Percentiles rank a stretch among this genome's conserved stretches.
These are phyloP conservation scores for Pelecanus crispus DNA, from an alignment of 2,113 vertebrate genomes.

Conservation along the genomic window DNA sequence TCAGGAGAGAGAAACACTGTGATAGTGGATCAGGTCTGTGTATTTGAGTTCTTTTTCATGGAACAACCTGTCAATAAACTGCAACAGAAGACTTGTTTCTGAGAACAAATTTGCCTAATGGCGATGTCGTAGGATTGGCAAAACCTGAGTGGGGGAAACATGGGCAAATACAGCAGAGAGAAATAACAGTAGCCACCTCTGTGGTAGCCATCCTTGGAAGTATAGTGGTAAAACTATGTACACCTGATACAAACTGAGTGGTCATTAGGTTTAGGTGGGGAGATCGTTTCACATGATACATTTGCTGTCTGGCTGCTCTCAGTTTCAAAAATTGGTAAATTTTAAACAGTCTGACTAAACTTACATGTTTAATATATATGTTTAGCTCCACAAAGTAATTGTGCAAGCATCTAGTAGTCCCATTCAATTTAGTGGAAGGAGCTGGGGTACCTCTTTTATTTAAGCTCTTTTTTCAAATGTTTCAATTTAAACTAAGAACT, in stretches of 20 bases:
- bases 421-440: neutral
- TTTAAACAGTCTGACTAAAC: neutral
- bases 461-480: neutral
- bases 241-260: neutral
- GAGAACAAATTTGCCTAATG: neutral
- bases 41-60: neutral
- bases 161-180: neutral
- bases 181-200: neutral
- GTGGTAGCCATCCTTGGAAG: neutral
- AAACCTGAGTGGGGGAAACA: neutral
- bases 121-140: neutral
- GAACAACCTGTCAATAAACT: neutral
- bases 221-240: neutral
- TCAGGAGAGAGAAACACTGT: neutral
- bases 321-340: neutral
- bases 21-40: neutral
- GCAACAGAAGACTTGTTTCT: neutral
- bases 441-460: neutral
- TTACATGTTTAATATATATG: neutral
- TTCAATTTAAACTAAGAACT: neutral
- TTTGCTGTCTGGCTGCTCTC: neutral
- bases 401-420: neutral
- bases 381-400: neutral
- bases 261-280: neutral
- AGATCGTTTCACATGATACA: neutral